These are phyloP conservation scores for Colostygia pectinataria DNA, from an alignment of 2,888 invertebrate species.

Conservation along the genomic window DNA sequence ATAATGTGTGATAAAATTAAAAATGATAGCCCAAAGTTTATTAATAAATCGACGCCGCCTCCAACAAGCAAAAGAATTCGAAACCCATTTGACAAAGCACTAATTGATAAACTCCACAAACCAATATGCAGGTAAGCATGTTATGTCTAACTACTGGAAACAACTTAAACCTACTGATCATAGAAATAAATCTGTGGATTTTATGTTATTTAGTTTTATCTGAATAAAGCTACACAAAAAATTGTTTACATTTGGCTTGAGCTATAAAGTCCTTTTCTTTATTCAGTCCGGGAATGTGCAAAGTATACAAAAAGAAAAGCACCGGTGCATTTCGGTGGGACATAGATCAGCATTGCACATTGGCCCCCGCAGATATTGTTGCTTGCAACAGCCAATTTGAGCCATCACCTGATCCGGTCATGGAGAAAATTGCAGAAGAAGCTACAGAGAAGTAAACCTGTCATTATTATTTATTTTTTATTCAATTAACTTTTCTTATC, in stretches of 20 bases:
- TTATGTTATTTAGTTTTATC: too few species aligned
- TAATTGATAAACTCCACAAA: conserved; percentile 85
- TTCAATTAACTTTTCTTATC: too few species aligned
- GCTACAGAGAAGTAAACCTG: conserved; percentile 82
- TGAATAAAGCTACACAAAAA: too few species aligned
- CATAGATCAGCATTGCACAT: conserved; percentile 86
- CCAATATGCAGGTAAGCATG: conserved; percentile 85
- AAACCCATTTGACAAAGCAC: conserved; percentile 87
- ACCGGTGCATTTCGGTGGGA: conserved; percentile 82
- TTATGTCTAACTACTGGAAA: background rate
- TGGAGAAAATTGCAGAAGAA: conserved; percentile 86
- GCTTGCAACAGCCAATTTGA: conserved; percentile 85
- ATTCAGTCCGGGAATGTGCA: conserved; percentile 77
- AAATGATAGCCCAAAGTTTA: conserved; percentile 59
- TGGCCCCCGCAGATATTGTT: conserved; percentile 87
- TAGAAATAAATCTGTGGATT: too few species aligned
- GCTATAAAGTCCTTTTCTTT: conserved; percentile 4
- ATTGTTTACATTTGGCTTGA: too few species aligned
- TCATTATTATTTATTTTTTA: too few species aligned
- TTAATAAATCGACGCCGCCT: conserved; percentile 68
- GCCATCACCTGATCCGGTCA: conserved; percentile 83
- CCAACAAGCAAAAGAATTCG: conserved; percentile 75
- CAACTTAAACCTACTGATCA: too few species aligned
- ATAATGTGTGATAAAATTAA: conserved; percentile 75
- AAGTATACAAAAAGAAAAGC: conserved; percentile 71